phyloP scores from a whole-genome alignment of 1,140 invertebrate species.

The Helicoverpa zea region DNA sequence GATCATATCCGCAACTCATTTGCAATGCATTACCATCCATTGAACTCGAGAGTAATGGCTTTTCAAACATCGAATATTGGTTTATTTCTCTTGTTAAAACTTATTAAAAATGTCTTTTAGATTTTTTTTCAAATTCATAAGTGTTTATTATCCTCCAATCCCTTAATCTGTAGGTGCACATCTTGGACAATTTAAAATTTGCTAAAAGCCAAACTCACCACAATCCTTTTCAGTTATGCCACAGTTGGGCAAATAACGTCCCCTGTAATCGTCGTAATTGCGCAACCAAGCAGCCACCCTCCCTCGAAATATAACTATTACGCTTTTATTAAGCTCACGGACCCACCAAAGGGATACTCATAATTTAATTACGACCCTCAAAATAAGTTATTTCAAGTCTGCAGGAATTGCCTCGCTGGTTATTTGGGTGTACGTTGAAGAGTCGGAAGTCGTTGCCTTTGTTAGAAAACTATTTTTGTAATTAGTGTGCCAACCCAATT shows the following conservation, averaged over 20 bases:
- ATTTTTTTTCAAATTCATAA: neutral
- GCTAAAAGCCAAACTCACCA: constrained; percentile 35
- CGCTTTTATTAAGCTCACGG: constrained; percentile 82
- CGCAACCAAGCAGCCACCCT: constrained; percentile 72
- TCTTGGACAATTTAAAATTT: constrained; percentile 20
- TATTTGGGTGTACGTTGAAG: constrained; percentile 19
- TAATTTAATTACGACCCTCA: constrained; percentile 80
- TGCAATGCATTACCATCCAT: constrained; percentile 5
- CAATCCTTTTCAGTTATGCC: constrained; percentile 45
- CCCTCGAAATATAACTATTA: constrained; percentile 81
- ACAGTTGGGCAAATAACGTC: constrained; percentile 49
- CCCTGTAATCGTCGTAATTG: constrained; percentile 75
- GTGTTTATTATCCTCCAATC: neutral
- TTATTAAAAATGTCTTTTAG: neutral
- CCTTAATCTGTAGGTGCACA: neutral
- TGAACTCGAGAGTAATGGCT: neutral
- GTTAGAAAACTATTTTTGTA: constrained; percentile 23
- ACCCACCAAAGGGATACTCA: constrained; percentile 77
- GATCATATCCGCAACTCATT: constrained; percentile 19
- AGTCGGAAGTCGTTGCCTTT: constrained; percentile 33
- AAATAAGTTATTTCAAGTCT: constrained; percentile 64
- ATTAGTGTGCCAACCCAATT: neutral
- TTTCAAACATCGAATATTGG: neutral
- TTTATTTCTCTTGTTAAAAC: too few relatives aligned
- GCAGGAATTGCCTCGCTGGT: constrained; percentile 51